Evolutionary conservation across 1,140 invertebrate species (phyloP).

Genomic region (Sitophilus oryzae): DNA sequence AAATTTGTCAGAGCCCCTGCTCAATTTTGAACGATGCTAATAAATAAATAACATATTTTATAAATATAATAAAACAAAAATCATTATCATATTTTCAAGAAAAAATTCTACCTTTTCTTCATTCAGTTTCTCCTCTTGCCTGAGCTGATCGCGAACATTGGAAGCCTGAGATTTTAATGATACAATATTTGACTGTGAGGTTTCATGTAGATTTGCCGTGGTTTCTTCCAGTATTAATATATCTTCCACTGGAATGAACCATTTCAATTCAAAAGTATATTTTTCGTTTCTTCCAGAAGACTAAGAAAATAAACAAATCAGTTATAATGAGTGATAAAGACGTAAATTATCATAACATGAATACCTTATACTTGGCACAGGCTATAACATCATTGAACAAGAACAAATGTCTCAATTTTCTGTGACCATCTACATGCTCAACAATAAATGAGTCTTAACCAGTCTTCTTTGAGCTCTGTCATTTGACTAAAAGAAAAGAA

Average conservation of each 20-base stretch:
- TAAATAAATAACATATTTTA: too few species aligned
- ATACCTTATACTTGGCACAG: constrained; percentile 88
- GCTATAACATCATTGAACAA: constrained; percentile 92
- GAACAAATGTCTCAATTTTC: constrained; percentile 88
- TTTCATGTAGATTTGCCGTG: constrained; percentile 60
- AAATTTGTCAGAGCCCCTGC: constrained; percentile 76
- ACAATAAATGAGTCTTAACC: constrained; percentile 92
- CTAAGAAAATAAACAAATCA: constrained; percentile 44
- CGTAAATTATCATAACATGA: too few species aligned
- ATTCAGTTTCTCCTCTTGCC: constrained; percentile 63
- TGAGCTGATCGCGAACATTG: constrained; percentile 76
- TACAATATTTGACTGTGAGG: constrained; percentile 75
- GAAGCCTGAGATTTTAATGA: constrained; percentile 78
- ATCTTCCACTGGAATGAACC: constrained; percentile 81
- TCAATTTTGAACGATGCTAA: constrained; percentile 21
- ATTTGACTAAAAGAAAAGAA: constrained; percentile 55
- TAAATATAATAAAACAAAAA: too few species aligned
- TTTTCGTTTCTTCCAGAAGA: constrained; percentile 71
- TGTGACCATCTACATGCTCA: constrained; percentile 77
- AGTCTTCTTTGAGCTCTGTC: constrained; percentile 77
- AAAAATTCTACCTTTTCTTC: constrained; percentile 50
- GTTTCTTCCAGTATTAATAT: constrained; percentile 65
- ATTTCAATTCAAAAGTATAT: constrained; percentile 87
- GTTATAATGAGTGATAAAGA: too few species aligned
- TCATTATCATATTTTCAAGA: too few species aligned